Evolutionary conservation across 2,797 vertebrate species (phyloP).

Genomic region (Pitangus sulphuratus): DNA sequence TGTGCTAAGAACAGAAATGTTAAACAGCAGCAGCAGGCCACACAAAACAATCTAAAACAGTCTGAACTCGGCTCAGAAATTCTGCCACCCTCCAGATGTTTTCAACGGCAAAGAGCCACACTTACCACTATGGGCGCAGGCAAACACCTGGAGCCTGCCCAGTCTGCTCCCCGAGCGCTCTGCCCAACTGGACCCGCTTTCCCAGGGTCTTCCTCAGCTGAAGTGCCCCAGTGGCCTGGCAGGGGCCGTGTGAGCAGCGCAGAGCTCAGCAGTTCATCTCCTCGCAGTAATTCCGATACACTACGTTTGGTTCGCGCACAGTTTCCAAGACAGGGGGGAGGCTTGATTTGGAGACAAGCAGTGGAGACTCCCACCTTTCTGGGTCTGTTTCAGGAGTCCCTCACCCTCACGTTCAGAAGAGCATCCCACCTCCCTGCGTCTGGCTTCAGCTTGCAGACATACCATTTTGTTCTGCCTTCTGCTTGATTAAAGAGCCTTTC

Average conservation of each 20-base stretch:
- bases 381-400: conserved; percentile 8
- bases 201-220: background rate
- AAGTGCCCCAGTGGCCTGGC: background rate
- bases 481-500: conserved; percentile 53
- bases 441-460: conserved; percentile 28
- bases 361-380: background rate
- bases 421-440: conserved; percentile 16
- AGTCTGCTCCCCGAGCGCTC: accelerated
- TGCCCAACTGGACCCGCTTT: background rate
- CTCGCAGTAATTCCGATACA: background rate
- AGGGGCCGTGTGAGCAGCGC: accelerated
- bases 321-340: background rate
- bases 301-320: background rate
- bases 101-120: background rate
- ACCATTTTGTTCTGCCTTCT: conserved; percentile 55
- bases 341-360: background rate
- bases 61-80: background rate
- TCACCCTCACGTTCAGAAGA: conserved; percentile 3
- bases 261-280: background rate
- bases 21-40: background rate
- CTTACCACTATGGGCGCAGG: background rate
- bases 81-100: background rate
- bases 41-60: background rate
- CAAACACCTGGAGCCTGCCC: background rate
- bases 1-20: background rate